phyloP scores from a whole-genome alignment of 2,113 vertebrate species.

The Butastur rufipennis region DNA sequence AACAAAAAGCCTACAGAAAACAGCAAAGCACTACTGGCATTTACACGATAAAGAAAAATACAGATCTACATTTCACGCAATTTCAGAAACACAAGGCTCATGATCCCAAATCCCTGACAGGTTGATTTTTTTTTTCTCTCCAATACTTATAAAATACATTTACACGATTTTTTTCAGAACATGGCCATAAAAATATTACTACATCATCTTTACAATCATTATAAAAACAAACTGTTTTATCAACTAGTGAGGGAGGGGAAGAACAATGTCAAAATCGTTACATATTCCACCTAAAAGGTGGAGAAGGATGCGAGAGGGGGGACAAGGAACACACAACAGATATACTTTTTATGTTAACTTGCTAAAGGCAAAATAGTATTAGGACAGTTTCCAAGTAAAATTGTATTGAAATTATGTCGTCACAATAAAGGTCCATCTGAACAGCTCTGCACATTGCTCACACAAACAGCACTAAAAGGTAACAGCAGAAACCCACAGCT shows the following conservation, averaged over 20 bases:
- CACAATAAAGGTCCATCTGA: background rate
- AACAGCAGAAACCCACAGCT: background rate
- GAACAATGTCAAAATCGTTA: background rate
- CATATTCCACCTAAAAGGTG: background rate
- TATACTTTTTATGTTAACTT: background rate
- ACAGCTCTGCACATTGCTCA: background rate
- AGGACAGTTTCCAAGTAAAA: background rate
- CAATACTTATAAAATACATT: background rate
- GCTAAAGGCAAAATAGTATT: background rate
- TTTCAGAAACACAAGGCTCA: background rate
- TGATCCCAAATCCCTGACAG: background rate
- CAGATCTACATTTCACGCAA: background rate
- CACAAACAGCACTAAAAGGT: background rate
- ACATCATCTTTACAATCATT: background rate
- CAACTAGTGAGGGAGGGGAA: background rate
- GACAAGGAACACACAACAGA: accelerated
- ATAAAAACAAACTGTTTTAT: background rate
- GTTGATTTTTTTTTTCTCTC: background rate
- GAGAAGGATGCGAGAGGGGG: accelerated
- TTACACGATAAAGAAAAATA: background rate
- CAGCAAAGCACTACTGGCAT: background rate
- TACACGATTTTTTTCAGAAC: background rate
- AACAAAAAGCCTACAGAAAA: background rate
- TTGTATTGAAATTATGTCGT: background rate
- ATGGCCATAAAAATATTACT: background rate